Evolutionary conservation across 2,797 vertebrate species (phyloP), one percentile per base, ranked within the genome.

Genomic region (Tangara arthus): DNA sequence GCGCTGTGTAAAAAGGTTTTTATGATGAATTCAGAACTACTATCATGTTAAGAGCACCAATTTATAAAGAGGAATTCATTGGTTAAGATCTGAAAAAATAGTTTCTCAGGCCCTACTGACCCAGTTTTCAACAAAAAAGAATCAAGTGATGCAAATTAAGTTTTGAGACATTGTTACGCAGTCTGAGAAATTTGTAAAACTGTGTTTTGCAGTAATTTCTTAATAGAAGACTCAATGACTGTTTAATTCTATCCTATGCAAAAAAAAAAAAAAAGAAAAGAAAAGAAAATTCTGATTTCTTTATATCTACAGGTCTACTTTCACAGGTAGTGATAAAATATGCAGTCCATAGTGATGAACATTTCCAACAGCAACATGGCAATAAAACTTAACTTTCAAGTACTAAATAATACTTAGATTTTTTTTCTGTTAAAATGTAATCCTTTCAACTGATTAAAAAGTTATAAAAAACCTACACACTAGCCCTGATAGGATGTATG

Each of bases 81-180:
- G 97, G 97, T 98, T 98, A 97, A 98, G 98, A 98, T 98, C 97
- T 98, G 97, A 97, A 98, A 98, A 98, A 98, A 98, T 97, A 97
- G 98, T 98, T 98, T 98, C 98, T 98, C 98, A 98, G 98, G 98
- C 98, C 98, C 98, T 98, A 98, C 97, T 98, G 98, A 98, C 98
- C 98, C 97, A 98, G 97, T 98, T 98, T 98, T 97, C 97, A 97
- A 98, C 98, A 99, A 98, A 98, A 98, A 97, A 98, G 98, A 98
- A 98, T 98, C 97, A 87, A 98, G 97, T 86, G 95, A 98, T 98
- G 98, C 98, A 98, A 98, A 98, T 98, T 98, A 98, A 98, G 98
- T 99, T 98, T 98, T 98, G 98, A 93, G 95, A 98, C 97, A 98
- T 97, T 97, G 97, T 97, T 97, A 97, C 78, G 95, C 97, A 73